Conservation (phyloP, 2,888 invertebrate genomes). For the Idaea biselata region DNA sequence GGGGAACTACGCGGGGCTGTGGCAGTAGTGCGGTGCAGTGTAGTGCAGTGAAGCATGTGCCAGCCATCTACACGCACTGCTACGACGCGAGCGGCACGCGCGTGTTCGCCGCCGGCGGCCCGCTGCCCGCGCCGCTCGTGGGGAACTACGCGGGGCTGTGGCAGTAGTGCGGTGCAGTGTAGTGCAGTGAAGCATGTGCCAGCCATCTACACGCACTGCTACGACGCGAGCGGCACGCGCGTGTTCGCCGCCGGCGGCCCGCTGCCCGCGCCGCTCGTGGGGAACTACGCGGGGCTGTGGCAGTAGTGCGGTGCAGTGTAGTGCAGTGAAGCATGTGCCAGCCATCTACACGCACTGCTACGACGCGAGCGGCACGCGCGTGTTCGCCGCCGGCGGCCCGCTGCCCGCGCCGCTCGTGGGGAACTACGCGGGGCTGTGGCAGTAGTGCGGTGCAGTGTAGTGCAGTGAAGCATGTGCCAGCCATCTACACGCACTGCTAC, state of each 20-base stretch:
- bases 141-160: conserved; percentile 98
- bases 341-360: conserved; percentile 75
- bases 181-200: neutral
- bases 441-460: conserved; percentile 64
- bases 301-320: conserved; percentile 74
- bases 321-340: neutral
- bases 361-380: conserved; percentile 93
- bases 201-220: conserved; percentile 64
- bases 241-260: conserved; percentile 98
- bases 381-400: conserved; percentile 97
- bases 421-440: conserved; percentile 97
- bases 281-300: conserved; percentile 97
- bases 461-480: neutral
- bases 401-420: conserved; percentile 94
- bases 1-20: conserved; percentile 96
- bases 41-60: neutral
- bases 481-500: conserved; percentile 76
- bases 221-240: conserved; percentile 95
- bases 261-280: conserved; percentile 92
- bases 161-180: conserved; percentile 80
- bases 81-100: conserved; percentile 96
- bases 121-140: conserved; percentile 92
- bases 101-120: conserved; percentile 97
- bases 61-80: conserved; percentile 45
- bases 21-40: conserved; percentile 82